Conservation (phyloP, 2,888 invertebrate genomes). For the Nephrotoma guestfalica region DNA sequence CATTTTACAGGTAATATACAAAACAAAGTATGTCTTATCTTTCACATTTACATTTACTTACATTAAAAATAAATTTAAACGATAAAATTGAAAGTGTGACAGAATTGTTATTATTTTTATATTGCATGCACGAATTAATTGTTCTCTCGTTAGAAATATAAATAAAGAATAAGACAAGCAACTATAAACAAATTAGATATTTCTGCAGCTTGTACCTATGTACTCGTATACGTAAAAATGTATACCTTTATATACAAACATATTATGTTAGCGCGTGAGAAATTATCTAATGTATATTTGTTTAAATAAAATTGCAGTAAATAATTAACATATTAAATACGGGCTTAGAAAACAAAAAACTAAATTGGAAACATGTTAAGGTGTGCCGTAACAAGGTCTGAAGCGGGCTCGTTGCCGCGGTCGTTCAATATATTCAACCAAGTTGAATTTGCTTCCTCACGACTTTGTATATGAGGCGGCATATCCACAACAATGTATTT, state of each 20-base stretch:
- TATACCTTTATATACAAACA: neutral
- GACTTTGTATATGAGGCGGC: neutral
- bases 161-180: neutral
- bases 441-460: neutral
- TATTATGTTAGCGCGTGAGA: neutral
- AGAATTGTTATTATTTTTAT: neutral
- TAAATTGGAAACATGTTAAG: neutral
- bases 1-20: neutral
- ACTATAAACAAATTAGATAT: neutral
- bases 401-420: neutral
- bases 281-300: neutral
- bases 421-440: neutral
- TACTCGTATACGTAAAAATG: neutral
- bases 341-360: neutral
- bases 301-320: neutral
- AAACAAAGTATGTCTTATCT: neutral
- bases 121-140: neutral
- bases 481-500: neutral
- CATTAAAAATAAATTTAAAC: neutral
- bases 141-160: neutral
- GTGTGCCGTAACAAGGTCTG: neutral
- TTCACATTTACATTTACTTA: neutral
- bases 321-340: neutral
- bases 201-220: neutral
- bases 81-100: neutral